Evolutionary conservation across 2,797 vertebrate species (phyloP).

Genomic region (Danio albolineatus): DNA sequence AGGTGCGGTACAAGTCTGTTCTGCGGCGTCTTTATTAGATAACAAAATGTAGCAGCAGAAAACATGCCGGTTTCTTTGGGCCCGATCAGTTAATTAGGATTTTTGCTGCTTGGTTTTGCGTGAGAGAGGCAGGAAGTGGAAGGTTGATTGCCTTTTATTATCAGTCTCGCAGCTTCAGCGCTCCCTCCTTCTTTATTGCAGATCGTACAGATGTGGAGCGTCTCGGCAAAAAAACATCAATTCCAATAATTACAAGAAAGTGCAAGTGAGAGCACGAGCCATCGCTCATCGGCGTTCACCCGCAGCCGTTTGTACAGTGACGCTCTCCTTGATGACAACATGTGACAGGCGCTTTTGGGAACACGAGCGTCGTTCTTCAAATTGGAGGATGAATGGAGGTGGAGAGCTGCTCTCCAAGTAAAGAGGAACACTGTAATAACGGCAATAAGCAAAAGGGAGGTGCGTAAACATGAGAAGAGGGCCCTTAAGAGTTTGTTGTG

Average conservation of each 20-base stretch:
- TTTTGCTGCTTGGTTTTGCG: constrained; percentile 78
- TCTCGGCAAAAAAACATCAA: constrained; percentile 78
- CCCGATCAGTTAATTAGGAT: constrained; percentile 79
- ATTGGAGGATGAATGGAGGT: constrained; percentile 52
- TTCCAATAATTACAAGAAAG: constrained; percentile 82
- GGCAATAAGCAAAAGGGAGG: constrained; percentile 48
- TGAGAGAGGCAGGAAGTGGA: constrained; percentile 75
- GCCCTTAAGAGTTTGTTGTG: constrained; percentile 36
- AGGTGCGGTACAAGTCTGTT: constrained; percentile 21
- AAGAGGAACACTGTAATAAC: constrained; percentile 59
- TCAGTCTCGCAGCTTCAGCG: constrained; percentile 72
- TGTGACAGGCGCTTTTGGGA: constrained; percentile 71
- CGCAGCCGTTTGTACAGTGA: constrained; percentile 51
- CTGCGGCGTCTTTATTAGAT: constrained; percentile 48
- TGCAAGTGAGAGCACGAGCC: constrained; percentile 73
- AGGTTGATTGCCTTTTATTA: constrained; percentile 84
- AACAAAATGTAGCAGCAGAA: constrained; percentile 54
- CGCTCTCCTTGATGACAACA: constrained; percentile 73
- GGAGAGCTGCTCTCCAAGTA: constrained; percentile 50
- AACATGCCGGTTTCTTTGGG: constrained; percentile 67
- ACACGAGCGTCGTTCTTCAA: constrained; percentile 63
- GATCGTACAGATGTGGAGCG: constrained; percentile 78
- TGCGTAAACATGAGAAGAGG: constrained; percentile 59
- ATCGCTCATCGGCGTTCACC: constrained; percentile 53
- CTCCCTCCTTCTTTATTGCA: constrained; percentile 74